Evolutionary conservation across 2,888 invertebrate species (phyloP).

Genomic region (Coremacera marginata): DNA sequence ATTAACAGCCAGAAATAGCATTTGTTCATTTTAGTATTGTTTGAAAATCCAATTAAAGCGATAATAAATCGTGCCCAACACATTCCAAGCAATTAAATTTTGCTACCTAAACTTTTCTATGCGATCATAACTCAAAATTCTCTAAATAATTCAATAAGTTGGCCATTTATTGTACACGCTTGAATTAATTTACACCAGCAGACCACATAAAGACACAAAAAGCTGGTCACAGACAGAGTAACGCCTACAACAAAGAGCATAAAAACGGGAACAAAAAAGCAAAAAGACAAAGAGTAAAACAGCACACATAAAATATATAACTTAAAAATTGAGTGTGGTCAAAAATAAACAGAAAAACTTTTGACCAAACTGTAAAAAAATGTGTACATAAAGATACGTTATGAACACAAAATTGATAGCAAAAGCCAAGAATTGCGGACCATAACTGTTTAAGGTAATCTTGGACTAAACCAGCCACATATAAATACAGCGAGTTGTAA

Average conservation of each 20-base stretch:
- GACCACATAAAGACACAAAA: neutral
- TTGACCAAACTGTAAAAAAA: neutral
- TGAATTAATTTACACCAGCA: neutral
- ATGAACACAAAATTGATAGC: neutral
- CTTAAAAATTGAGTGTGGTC: conserved; percentile 1
- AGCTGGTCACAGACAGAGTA: too few relatives aligned
- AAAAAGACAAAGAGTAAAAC: neutral
- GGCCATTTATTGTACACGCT: conserved; percentile 28
- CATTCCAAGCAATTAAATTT: conserved; percentile 22
- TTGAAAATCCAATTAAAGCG: conserved; percentile 4
- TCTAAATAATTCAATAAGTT: conserved; percentile 27
- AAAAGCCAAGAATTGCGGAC: neutral
- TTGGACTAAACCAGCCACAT: too few relatives aligned
- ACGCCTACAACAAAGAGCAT: too few relatives aligned
- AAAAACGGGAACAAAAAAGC: too few relatives aligned
- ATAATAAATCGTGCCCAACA: conserved; percentile 16
- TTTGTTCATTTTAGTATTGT: too few relatives aligned
- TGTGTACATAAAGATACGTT: too few relatives aligned
- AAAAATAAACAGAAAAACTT: neutral
- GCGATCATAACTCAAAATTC: conserved; percentile 3
- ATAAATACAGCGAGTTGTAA: too few relatives aligned
- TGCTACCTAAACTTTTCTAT: neutral
- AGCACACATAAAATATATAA: neutral
- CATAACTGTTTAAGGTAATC: neutral
- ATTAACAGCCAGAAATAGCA: too few relatives aligned